These are phyloP conservation scores for Magallana angulata DNA, from an alignment of 1,140 invertebrate genomes.

Conservation along the genomic window DNA sequence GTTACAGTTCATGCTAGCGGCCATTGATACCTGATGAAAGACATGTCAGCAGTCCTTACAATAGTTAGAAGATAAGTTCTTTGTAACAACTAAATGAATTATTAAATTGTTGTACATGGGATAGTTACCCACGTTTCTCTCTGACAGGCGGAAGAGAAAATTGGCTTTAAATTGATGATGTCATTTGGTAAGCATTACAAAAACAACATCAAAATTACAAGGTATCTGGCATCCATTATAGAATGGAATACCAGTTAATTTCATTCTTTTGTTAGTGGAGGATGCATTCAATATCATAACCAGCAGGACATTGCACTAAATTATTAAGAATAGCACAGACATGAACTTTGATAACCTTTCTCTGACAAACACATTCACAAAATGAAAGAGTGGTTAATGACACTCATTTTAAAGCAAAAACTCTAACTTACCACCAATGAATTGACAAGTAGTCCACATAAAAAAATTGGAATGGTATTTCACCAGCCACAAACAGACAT, in stretches of 20 bases:
- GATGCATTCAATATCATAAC: slow-evolving; percentile 14
- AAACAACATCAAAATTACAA: slow-evolving; percentile 20
- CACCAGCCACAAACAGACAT: slow-evolving; percentile 21
- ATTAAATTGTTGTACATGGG: neutral
- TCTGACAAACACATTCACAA: neutral
- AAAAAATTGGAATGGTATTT: neutral
- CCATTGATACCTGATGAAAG: neutral
- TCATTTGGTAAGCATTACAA: slow-evolving; percentile 7
- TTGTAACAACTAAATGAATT: neutral
- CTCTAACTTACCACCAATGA: neutral
- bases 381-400: neutral
- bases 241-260: neutral
- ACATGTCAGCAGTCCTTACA: slow-evolving; percentile 1
- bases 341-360: neutral
- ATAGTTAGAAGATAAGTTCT: neutral
- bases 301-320: slow-evolving; percentile 17
- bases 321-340: neutral
- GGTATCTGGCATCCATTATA: neutral
- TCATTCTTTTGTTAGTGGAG: neutral
- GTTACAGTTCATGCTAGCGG: neutral
- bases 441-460: neutral
- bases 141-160: neutral
- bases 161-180: neutral
- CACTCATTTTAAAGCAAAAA: neutral
- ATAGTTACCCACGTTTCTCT: neutral